Evolutionary conservation across 2,797 vertebrate genomes (phyloP).

Genomic region (Ibycter americanus): DNA sequence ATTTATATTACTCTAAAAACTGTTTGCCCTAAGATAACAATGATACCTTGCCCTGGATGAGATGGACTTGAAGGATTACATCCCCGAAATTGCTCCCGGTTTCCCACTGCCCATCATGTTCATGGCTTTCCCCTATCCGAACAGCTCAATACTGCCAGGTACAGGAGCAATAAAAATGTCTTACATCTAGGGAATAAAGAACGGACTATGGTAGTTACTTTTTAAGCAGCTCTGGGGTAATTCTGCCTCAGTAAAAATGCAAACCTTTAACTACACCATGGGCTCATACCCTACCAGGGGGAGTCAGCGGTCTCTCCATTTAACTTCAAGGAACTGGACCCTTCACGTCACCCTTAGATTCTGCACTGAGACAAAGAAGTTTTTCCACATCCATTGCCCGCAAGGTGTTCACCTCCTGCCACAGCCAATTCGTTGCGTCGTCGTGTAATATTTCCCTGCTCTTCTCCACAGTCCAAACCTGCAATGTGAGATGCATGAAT

Average conservation of each 20-base stretch:
- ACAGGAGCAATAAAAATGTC: background rate
- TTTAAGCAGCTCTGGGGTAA: background rate
- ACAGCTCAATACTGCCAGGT: background rate
- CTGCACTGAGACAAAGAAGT: background rate
- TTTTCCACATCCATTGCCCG: background rate
- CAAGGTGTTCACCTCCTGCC: background rate
- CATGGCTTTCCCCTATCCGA: background rate
- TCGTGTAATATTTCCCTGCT: background rate
- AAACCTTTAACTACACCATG: background rate
- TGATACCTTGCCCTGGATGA: background rate
- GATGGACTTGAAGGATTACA: background rate
- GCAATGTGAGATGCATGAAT: conserved; percentile 89
- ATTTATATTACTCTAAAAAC: background rate
- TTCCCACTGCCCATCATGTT: background rate
- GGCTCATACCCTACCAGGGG: background rate
- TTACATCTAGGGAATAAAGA: background rate
- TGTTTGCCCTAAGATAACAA: background rate
- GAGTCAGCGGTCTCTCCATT: background rate
- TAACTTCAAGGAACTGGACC: background rate
- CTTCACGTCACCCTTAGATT: background rate
- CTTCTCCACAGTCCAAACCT: conserved; percentile 81
- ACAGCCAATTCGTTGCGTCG: rapidly evolving
- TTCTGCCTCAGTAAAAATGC: background rate
- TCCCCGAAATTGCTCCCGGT: background rate
- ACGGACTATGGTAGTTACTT: background rate